A percentile compares a stretch with the other conserved stretches of the same genome.
These are phyloP conservation scores for Cosmopolites sordidus DNA, from an alignment of 2,888 invertebrate genomes.

Conservation along the genomic window DNA sequence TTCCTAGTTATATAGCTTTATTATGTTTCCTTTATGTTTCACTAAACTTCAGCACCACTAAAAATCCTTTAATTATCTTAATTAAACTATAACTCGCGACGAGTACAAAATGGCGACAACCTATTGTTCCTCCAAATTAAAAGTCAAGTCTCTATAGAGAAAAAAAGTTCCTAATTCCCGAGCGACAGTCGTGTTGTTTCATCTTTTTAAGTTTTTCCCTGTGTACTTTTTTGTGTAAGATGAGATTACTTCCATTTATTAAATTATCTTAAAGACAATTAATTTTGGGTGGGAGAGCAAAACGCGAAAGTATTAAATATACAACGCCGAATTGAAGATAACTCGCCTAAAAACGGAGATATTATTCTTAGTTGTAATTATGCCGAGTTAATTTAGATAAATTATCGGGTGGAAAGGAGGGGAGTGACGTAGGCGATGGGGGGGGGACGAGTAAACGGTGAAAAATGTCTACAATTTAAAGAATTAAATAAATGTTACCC, in stretches of 20 bases:
- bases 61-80: too few relatives aligned
- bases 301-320: background rate
- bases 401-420: background rate
- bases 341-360: background rate
- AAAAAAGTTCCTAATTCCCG: background rate
- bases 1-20: too few relatives aligned
- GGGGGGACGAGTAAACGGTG: background rate
- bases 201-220: background rate
- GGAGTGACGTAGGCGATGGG: background rate
- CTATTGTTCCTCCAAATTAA: background rate
- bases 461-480: conserved; percentile 1
- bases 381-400: conserved; percentile 1
- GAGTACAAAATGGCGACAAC: background rate
- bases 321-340: background rate
- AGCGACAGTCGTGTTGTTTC: background rate
- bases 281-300: background rate
- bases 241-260: background rate
- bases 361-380: conserved; percentile 1
- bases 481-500: background rate
- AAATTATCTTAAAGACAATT: conserved; percentile 1
- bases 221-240: too few relatives aligned
- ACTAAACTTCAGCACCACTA: too few relatives aligned
- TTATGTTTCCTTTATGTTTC: too few relatives aligned
- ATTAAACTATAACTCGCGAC: too few relatives aligned
- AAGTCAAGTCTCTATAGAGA: background rate